Conservation (phyloP, 2,888 invertebrate species). For the Thereva unica region DNA sequence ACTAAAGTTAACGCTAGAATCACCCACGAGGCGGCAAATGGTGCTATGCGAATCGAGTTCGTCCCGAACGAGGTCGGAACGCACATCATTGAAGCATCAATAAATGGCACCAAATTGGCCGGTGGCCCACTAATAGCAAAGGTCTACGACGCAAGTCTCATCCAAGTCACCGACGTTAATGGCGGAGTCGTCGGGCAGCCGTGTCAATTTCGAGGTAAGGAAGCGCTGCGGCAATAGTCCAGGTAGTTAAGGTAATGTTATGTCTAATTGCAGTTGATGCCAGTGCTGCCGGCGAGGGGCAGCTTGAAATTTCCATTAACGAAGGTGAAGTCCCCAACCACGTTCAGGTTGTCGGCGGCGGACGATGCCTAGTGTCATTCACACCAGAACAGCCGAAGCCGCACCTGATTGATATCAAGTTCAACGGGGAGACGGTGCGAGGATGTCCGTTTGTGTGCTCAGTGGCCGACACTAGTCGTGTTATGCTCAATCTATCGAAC, state of each 20-base stretch:
- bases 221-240: background rate
- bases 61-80: slow-evolving; percentile 92
- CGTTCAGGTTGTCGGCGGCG: slow-evolving; percentile 94
- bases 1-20: slow-evolving; percentile 81
- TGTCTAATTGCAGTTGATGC: slow-evolving; percentile 81
- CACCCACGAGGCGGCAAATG: slow-evolving; percentile 78
- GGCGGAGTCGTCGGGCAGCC: slow-evolving; percentile 94
- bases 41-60: slow-evolving; percentile 89
- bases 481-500: slow-evolving; percentile 72
- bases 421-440: slow-evolving; percentile 91
- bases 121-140: slow-evolving; percentile 91
- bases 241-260: background rate
- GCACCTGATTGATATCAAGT: slow-evolving; percentile 93
- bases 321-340: slow-evolving; percentile 99
- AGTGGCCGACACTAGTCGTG: slow-evolving; percentile 77
- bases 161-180: slow-evolving; percentile 92
- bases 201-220: slow-evolving; percentile 81
- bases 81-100: slow-evolving; percentile 88
- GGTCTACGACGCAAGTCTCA: slow-evolving; percentile 91
- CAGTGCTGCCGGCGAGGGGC: slow-evolving; percentile 97
- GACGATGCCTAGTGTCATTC: slow-evolving; percentile 91
- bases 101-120: slow-evolving; percentile 86
- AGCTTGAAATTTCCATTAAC: slow-evolving; percentile 98
- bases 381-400: slow-evolving; percentile 89
- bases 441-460: slow-evolving; percentile 90